Evolutionary conservation across 2,113 vertebrate species (phyloP).

Genomic region (Sinocyclocheilus anophthalmus): DNA sequence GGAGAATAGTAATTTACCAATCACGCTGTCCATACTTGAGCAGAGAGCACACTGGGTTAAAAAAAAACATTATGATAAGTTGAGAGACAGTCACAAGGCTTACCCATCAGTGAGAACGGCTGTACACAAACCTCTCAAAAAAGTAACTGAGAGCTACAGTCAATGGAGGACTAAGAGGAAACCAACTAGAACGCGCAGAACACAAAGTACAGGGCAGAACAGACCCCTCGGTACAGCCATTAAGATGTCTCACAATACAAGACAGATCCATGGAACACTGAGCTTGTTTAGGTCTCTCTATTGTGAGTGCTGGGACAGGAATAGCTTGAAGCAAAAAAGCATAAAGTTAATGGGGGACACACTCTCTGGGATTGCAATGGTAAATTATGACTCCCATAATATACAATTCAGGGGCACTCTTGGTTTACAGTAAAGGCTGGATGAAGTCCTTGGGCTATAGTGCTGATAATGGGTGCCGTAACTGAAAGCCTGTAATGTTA

Average conservation of each 20-base stretch:
- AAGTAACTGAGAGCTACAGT: slow-evolving; percentile 11
- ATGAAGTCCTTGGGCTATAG: slow-evolving; percentile 48
- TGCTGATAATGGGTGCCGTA: slow-evolving; percentile 46
- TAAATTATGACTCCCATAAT: slow-evolving; percentile 55
- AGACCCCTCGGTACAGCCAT: slow-evolving; percentile 32
- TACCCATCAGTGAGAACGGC: slow-evolving; percentile 8
- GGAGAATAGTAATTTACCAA: slow-evolving; percentile 47
- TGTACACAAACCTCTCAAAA: slow-evolving; percentile 29
- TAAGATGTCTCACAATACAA: slow-evolving; percentile 42
- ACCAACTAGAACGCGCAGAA: background rate
- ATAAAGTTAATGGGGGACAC: slow-evolving; percentile 45
- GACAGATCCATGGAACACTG: slow-evolving; percentile 37
- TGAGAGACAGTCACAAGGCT: slow-evolving; percentile 13
- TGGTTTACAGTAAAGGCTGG: slow-evolving; percentile 38
- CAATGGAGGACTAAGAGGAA: background rate
- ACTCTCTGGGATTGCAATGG: slow-evolving; percentile 38
- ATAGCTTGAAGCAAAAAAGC: slow-evolving; percentile 49
- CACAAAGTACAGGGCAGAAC: slow-evolving; percentile 20
- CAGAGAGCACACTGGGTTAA: slow-evolving; percentile 17
- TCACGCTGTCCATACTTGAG: slow-evolving; percentile 3
- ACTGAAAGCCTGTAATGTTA: slow-evolving; percentile 42
- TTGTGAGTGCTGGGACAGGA: slow-evolving; percentile 45
- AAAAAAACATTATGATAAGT: background rate
- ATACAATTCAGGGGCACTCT: slow-evolving; percentile 48
- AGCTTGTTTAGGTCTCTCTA: slow-evolving; percentile 45